phyloP scores from a whole-genome alignment of 2,797 vertebrate species.

The Acanthurus lineatus region DNA sequence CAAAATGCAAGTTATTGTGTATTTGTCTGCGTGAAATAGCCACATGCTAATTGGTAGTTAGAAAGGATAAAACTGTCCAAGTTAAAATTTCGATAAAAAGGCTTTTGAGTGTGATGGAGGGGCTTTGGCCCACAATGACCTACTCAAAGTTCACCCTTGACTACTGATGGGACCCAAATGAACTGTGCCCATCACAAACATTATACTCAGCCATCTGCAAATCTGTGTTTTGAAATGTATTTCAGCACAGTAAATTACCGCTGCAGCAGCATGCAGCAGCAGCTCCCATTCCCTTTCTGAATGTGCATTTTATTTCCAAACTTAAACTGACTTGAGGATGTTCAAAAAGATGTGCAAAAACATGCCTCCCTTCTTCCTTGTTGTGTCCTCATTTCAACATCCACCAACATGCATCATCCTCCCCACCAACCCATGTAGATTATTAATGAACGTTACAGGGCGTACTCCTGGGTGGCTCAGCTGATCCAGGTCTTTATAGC shows the following conservation, averaged over 20 bases:
- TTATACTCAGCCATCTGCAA: too few species aligned
- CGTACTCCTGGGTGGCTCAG: conserved; percentile 80
- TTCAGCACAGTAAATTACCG: too few species aligned
- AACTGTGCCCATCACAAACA: background rate
- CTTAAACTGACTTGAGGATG: background rate
- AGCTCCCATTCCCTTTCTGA: background rate
- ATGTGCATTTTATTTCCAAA: background rate
- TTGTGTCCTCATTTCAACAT: conserved; percentile 41
- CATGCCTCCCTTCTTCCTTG: conserved; percentile 10
- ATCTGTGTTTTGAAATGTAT: too few species aligned
- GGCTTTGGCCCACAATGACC: background rate
- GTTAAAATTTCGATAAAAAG: background rate
- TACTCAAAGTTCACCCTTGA: background rate
- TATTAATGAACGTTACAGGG: conserved; percentile 76
- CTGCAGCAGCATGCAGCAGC: too few species aligned
- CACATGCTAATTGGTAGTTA: background rate
- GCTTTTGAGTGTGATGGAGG: background rate
- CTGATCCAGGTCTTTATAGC: conserved; percentile 84
- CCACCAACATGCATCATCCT: conserved; percentile 34
- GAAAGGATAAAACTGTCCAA: background rate
- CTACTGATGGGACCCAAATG: background rate
- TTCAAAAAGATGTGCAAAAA: background rate
- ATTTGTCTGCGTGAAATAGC: background rate
- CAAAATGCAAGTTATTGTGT: background rate
- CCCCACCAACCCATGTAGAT: conserved; percentile 67